Evolutionary conservation across 2,113 vertebrate species (phyloP), one percentile per base, ranked within the genome.

Genomic region (Ondatra zibethicus): DNA sequence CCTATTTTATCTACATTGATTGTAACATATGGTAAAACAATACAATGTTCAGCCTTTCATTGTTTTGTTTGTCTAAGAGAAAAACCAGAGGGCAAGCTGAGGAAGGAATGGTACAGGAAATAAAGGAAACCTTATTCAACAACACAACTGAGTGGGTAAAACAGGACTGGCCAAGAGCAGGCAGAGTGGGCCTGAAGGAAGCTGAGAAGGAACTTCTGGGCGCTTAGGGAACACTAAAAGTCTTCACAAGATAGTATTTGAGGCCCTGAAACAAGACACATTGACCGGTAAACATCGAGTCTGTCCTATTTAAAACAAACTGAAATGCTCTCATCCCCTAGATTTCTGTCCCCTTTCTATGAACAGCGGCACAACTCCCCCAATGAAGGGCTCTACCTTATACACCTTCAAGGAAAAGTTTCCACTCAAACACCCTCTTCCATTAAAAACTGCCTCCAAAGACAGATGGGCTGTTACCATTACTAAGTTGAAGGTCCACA

Each of bases 231-330:
- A 88, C n/a, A 96, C 31, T 61, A 65, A 47, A 88, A 63, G 58
- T 88, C 78, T 88, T 96, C 4, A 91, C 11, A 93, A 96, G 92
- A 29, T n/a, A 89, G 58, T 47, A 89, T 10, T 61, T 8, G 63
- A 95, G 42, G 19, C 23, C 47, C 25, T 47, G n/a, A 75, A 93
- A 66, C 55, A 73, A 85, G 70, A 76, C 33, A 58, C 31, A 23
- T 17, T 80, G 36, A 58, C 31, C n/a, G 72, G 3, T 47, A 78
- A 88, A 88, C 33, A 84, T 23, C 8, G 39, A 58, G 33, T 70
- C 13, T 86, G n/a, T 31, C 31, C 27, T 58, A 2, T 61, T 81
- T 66, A 92, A 78, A 77, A 66, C 66, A 77, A 61, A 87, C 1
- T 68, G 73, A 87, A 93, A 16, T 31, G 81, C 4, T 58, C 23